Evolutionary conservation across 2,797 vertebrate genomes (phyloP).

Genomic region (Paratrypauchen microcephalus): DNA sequence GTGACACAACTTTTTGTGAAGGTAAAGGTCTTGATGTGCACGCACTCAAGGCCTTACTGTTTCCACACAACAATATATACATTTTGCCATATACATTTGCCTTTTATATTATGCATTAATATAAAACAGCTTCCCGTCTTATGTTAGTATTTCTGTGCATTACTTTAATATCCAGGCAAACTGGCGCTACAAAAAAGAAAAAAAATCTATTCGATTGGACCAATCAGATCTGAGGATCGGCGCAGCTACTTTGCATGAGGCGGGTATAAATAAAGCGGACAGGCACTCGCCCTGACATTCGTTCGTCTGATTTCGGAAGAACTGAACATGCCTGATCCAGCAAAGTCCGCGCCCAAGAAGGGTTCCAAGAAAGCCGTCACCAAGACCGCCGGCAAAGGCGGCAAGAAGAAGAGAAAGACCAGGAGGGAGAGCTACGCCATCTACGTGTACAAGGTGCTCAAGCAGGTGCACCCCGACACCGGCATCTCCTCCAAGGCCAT

Average conservation of each 20-base stretch:
- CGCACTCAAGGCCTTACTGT: too few relatives aligned
- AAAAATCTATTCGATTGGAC: not conserved
- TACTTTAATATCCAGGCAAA: too few relatives aligned
- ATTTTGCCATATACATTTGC: too few relatives aligned
- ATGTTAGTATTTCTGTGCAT: too few relatives aligned
- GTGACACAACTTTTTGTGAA: too few relatives aligned
- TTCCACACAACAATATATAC: too few relatives aligned
- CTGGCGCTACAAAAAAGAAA: not conserved
- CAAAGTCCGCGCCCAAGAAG: not conserved
- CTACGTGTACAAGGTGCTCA: constrained; percentile 42
- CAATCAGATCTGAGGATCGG: not conserved
- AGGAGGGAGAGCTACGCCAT: constrained; percentile 58
- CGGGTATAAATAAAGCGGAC: not conserved
- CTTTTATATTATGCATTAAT: too few relatives aligned
- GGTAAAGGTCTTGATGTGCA: too few relatives aligned
- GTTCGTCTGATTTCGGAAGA: not conserved
- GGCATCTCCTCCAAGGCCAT: constrained; percentile 71
- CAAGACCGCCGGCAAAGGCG: not conserved
- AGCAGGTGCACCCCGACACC: constrained; percentile 66
- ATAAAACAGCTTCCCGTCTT: too few relatives aligned
- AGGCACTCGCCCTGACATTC: rapidly evolving
- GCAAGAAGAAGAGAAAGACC: constrained; percentile 13
- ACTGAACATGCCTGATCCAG: not conserved
- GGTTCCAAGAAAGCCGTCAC: not conserved
- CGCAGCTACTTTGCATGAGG: not conserved